Base-by-base conservation (phyloP, 2,113 vertebrate species). In the Channa maculata region DNA sequence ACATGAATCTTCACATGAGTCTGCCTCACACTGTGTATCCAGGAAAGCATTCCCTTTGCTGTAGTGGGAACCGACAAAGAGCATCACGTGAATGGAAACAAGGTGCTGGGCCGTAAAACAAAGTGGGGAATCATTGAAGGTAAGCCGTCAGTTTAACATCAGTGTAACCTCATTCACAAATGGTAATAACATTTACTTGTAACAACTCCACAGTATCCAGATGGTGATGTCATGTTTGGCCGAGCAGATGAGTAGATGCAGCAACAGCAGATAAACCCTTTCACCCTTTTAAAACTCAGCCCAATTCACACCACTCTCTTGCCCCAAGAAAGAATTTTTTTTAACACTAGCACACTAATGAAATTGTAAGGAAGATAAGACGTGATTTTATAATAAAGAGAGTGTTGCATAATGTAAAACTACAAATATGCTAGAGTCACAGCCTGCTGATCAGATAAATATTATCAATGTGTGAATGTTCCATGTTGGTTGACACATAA, bases 121-220 rank as follows among this genome's bases (percentile, higher is more conserved):
- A 99, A 98, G 84, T 99, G 98, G 97, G 98, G 98, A 44, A 93
- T 98, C 86, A 95, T 99, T 6, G 98, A 99, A 96, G 97, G 98
- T 97, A 80, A 85, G 80, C 10, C 38, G 10, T 9, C 37, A 45
- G 2, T 57, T 57, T 15, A 37, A 37, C 5, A 53, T 11, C 44
- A 36, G 38, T 6, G 2, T 38, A 0, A 63, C 52, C 1, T 37
- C 13, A 5, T 8, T 45, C 15, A 52, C 15, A 13, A 9, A n/a
- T 79, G 55, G 3, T 46, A 48, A 61, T 36, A 15, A 10, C 0
- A 43, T 43, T 67, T 3, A 50, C 36, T 1, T 33, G 3, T 43
- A 12, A 15, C 7, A 37, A 7, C 7, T 14, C 37, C 5, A n/a
- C 4, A n/a, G 15, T 51, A 34, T 34, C 13, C 2, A 45, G 7